Percentiles rank a stretch among this genome's conserved stretches.
phyloP scores from a whole-genome alignment of 1,140 invertebrate species.

The Parasteatoda tepidariorum region DNA sequence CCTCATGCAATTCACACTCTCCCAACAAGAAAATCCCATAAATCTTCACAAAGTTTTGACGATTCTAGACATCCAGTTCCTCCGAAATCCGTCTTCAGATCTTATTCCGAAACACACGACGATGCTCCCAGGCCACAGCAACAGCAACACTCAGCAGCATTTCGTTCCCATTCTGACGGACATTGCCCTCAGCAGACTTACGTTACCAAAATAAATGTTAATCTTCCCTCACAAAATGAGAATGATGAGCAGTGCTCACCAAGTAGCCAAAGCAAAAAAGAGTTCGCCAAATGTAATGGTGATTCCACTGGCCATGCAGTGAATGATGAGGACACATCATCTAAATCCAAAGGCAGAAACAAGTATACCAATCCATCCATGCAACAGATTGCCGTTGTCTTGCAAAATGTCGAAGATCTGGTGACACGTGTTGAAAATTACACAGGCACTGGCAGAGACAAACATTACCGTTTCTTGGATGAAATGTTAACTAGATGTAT shows the following conservation, averaged over 20 bases:
- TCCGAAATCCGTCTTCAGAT: constrained; percentile 39
- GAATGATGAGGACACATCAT: background rate
- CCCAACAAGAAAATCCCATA: constrained; percentile 32
- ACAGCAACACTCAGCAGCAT: constrained; percentile 44
- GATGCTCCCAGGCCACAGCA: background rate
- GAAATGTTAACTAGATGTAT: constrained; percentile 95
- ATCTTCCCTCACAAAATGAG: constrained; percentile 19
- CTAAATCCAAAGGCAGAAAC: constrained; percentile 1
- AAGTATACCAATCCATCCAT: constrained; percentile 28
- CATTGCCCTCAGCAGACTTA: constrained; percentile 52
- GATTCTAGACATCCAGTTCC: constrained; percentile 27
- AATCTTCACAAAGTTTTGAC: constrained; percentile 29
- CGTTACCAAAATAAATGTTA: constrained; percentile 40
- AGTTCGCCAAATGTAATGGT: background rate
- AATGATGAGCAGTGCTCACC: background rate
- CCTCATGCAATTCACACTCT: constrained; percentile 26
- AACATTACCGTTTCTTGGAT: constrained; percentile 88
- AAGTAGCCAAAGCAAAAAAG: background rate
- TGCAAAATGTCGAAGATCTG: constrained; percentile 43
- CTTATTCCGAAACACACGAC: constrained; percentile 53
- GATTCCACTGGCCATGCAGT: background rate
- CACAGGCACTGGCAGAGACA: constrained; percentile 75
- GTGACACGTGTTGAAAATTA: constrained; percentile 13
- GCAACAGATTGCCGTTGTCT: constrained; percentile 35
- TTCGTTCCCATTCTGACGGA: constrained; percentile 42